phyloP scores from a whole-genome alignment of 2,797 vertebrate genomes.

The Glyptemys insculpta region DNA sequence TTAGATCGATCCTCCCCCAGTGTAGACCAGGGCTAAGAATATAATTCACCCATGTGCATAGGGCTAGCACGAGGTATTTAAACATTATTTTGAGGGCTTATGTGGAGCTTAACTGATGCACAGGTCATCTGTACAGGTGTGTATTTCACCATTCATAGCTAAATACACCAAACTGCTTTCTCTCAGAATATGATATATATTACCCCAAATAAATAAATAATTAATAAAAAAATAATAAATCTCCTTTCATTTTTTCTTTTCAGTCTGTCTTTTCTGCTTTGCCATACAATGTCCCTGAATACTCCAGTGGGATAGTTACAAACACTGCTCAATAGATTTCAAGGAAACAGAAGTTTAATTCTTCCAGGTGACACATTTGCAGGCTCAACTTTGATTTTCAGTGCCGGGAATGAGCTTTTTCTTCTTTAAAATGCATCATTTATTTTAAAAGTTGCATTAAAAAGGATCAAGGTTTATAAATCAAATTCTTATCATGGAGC shows the following conservation, averaged over 20 bases:
- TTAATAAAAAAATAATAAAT: background rate
- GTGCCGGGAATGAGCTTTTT: conserved; percentile 49
- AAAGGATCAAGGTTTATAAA: background rate
- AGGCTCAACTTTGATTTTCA: background rate
- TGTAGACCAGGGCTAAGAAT: background rate
- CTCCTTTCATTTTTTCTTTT: conserved; percentile 30
- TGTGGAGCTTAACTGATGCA: background rate
- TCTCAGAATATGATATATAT: conserved; percentile 32
- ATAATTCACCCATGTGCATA: background rate
- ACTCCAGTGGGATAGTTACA: background rate
- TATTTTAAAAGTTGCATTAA: background rate
- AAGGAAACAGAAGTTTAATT: conserved; percentile 14
- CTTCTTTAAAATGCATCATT: background rate
- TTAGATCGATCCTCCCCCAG: too few relatives aligned
- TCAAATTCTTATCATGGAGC: background rate
- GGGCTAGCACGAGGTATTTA: background rate
- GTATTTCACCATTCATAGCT: background rate
- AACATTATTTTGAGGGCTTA: background rate
- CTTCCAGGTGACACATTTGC: background rate
- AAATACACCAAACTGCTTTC: conserved; percentile 10
- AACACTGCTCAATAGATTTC: conserved; percentile 3
- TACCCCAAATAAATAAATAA: conserved; percentile 37
- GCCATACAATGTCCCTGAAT: background rate
- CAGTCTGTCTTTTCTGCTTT: conserved; percentile 36
- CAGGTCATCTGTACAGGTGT: background rate